Evolutionary conservation across 2,888 invertebrate genomes (phyloP).

Genomic region (Dryocosmus kuriphilus): DNA sequence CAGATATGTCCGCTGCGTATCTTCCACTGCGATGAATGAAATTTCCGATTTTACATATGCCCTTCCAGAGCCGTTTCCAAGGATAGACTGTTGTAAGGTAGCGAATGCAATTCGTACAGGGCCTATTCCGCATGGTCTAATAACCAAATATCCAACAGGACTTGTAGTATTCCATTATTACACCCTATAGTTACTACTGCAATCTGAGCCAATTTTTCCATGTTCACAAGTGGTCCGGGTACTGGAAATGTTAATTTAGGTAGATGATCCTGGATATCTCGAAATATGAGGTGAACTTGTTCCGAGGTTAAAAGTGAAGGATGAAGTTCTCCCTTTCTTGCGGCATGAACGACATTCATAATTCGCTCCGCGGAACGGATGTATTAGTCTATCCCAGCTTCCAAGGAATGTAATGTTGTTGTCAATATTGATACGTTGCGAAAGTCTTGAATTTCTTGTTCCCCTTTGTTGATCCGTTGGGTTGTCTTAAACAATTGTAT

Average conservation of each 20-base stretch:
- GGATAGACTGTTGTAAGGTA: not conserved
- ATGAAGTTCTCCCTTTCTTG: no score
- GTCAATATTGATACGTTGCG: rapidly evolving
- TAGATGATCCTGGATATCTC: not conserved
- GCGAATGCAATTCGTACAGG: not conserved
- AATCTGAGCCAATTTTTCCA: not conserved
- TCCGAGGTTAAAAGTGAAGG: not conserved
- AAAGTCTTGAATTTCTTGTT: no score
- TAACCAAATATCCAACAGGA: not conserved
- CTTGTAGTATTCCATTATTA: not conserved
- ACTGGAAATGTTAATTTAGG: not conserved
- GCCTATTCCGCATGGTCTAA: not conserved
- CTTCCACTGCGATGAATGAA: not conserved
- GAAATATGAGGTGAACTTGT: not conserved
- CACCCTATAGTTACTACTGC: not conserved
- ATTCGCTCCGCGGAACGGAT: not conserved
- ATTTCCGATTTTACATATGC: not conserved
- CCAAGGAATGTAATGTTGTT: not conserved
- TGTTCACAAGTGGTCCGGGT: not conserved
- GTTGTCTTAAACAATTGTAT: not conserved
- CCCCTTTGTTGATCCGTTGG: not conserved
- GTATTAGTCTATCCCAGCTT: not conserved
- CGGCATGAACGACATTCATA: not conserved
- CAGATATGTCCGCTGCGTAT: not conserved
- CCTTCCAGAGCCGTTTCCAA: not conserved